Conservation (phyloP, 2,797 vertebrate species). For the Nasua narica region DNA sequence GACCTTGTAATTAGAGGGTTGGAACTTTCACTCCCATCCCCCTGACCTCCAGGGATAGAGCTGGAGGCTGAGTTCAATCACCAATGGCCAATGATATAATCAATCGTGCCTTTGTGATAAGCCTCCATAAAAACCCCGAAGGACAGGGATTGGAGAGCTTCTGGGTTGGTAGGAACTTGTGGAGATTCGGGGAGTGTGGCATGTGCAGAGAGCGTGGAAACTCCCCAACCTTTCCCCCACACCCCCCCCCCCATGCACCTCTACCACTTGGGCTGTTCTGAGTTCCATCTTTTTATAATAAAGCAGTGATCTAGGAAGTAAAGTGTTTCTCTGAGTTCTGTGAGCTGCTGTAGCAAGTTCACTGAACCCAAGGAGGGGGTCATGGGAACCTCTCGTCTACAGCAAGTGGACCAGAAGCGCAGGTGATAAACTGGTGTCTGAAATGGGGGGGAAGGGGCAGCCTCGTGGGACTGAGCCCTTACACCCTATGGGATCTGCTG, state of each 20-base stretch:
- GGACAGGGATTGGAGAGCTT: neutral
- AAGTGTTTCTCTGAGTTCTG: neutral
- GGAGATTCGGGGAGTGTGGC: neutral
- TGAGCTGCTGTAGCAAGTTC: neutral
- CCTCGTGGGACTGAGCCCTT: neutral
- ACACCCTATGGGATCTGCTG: neutral
- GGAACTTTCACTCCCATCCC: neutral
- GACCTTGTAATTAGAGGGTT: neutral
- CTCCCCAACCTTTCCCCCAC: neutral
- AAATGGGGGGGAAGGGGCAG: neutral
- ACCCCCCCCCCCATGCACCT: neutral
- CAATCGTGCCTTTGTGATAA: neutral
- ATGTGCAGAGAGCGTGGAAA: neutral
- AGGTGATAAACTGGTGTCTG: neutral
- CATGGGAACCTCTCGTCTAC: neutral
- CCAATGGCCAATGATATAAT: neutral
- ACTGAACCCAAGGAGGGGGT: neutral
- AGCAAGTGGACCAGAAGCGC: neutral
- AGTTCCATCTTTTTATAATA: neutral
- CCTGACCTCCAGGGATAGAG: neutral
- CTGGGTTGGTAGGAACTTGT: neutral
- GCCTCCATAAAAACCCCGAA: neutral
- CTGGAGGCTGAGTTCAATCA: neutral
- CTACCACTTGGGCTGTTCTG: neutral
- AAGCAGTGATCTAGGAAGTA: neutral